Evolutionary conservation across 2,888 invertebrate genomes (phyloP).

Genomic region (Heliconius ethilla): DNA sequence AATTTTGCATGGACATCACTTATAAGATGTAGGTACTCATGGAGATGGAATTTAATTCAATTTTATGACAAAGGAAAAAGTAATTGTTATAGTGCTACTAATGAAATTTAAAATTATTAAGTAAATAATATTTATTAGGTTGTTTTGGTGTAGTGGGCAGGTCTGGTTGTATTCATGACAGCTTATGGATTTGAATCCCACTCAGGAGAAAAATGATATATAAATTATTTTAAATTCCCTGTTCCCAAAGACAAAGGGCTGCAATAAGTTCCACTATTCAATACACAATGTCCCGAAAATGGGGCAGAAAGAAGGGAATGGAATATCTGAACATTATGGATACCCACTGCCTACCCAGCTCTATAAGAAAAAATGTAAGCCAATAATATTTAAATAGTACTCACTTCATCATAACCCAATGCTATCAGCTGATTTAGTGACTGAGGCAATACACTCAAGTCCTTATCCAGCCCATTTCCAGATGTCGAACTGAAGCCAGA

Average conservation of each 20-base stretch:
- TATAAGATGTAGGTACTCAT: too few species aligned
- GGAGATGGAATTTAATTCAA: too few species aligned
- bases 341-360: background rate
- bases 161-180: too few species aligned
- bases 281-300: too few species aligned
- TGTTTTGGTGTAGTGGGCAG: too few species aligned
- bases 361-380: background rate
- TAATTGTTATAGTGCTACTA: background rate
- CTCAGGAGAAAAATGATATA: too few species aligned
- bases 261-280: too few species aligned
- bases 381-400: constrained; percentile 38
- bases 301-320: too few species aligned
- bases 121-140: background rate
- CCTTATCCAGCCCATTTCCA: constrained; percentile 84
- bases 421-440: constrained; percentile 85
- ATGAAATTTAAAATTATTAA: background rate
- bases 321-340: background rate
- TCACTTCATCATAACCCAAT: constrained; percentile 89
- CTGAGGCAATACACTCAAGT: constrained; percentile 84
- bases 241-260: too few species aligned
- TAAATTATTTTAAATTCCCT: too few species aligned
- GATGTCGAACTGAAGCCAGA: constrained; percentile 83
- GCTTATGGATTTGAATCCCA: too few species aligned
- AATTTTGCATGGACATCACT: too few species aligned
- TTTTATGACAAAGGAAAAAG: background rate